Evolutionary conservation across 2,113 vertebrate species (phyloP).

Genomic region (Pica pica): DNA sequence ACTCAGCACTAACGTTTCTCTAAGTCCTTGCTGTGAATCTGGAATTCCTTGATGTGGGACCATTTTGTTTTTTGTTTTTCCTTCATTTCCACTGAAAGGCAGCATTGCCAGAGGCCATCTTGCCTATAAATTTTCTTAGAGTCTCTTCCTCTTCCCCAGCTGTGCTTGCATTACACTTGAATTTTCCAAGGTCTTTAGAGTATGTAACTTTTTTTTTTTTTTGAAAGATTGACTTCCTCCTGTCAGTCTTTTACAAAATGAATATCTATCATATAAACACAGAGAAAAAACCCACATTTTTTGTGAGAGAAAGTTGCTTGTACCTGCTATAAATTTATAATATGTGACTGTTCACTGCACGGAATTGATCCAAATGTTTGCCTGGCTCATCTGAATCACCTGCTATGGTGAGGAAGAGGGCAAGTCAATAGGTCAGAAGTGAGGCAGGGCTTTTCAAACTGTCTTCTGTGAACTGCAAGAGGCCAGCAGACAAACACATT

Average conservation of each 20-base stretch:
- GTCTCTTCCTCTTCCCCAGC: neutral
- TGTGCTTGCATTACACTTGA: neutral
- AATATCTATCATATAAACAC: neutral
- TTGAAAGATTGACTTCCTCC: neutral
- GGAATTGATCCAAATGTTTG: constrained; percentile 18
- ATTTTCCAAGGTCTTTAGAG: neutral
- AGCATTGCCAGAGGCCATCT: neutral
- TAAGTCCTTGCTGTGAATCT: neutral
- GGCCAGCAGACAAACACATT: neutral
- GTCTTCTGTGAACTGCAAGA: neutral
- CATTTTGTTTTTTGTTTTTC: neutral
- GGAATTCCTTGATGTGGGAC: neutral
- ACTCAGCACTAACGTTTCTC: neutral
- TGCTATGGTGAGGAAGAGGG: neutral
- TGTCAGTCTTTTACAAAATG: neutral
- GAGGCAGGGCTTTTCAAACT: neutral
- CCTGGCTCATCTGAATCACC: neutral
- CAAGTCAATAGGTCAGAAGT: constrained; percentile 21
- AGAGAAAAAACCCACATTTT: fast-evolving
- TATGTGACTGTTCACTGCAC: neutral
- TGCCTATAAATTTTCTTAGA: neutral
- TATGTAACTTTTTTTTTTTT: neutral
- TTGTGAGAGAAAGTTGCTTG: neutral
- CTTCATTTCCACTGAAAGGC: neutral
- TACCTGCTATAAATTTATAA: neutral